Evolutionary conservation across 1,140 invertebrate genomes (phyloP).

Genomic region (Triops longicaudatus): DNA sequence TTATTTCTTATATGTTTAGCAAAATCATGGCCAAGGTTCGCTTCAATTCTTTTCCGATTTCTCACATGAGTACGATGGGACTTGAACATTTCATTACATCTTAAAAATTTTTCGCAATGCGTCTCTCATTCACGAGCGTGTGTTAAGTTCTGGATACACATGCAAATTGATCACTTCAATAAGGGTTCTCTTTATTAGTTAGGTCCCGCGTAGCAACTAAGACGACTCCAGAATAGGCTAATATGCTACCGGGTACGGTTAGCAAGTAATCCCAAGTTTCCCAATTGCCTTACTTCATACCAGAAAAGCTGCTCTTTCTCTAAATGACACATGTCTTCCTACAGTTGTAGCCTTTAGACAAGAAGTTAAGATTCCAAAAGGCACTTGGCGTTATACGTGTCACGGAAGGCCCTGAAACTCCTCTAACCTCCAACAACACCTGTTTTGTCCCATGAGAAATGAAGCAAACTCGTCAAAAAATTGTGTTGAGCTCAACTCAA

Average conservation of each 20-base stretch:
- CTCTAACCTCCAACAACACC: not conserved
- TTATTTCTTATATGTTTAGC: no score
- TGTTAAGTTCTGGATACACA: no score
- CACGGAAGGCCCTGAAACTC: not conserved
- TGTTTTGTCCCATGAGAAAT: not conserved
- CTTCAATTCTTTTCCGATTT: no score
- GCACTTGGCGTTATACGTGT: not conserved
- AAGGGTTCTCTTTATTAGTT: no score
- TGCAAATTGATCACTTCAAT: no score
- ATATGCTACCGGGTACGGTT: not conserved
- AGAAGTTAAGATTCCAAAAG: not conserved
- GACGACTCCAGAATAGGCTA: no score
- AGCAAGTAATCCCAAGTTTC: not conserved
- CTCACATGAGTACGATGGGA: no score
- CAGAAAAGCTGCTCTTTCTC: not conserved
- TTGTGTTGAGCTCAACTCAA: not conserved
- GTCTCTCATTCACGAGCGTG: no score
- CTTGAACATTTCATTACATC: no score
- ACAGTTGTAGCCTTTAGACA: not conserved
- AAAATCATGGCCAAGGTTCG: no score
- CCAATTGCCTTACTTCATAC: not conserved
- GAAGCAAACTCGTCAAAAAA: constrained; percentile 1
- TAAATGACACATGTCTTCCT: not conserved
- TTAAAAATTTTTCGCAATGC: no score
- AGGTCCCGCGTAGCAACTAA: no score